Evolutionary conservation across 2,113 vertebrate genomes (phyloP).

Genomic region (Baryphthengus martii): DNA sequence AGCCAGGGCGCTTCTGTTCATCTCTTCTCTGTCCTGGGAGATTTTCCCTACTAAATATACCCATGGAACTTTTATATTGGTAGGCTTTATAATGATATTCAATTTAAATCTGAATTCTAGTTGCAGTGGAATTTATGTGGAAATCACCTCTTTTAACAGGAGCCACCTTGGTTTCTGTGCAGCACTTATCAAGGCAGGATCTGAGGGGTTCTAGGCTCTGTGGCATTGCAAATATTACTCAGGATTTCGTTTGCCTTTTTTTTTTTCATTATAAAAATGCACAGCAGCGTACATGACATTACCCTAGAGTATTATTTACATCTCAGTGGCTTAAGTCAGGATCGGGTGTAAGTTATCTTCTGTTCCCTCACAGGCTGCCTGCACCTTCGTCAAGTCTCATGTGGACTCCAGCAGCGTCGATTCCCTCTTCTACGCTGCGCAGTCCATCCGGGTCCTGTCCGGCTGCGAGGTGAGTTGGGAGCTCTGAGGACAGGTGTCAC

Average conservation of each 20-base stretch:
- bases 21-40: neutral
- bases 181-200: neutral
- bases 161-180: neutral
- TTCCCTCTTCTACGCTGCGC: constrained; percentile 91
- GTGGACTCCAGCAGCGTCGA: constrained; percentile 87
- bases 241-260: neutral
- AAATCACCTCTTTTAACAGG: neutral
- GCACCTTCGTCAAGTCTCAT: constrained; percentile 87
- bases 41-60: neutral
- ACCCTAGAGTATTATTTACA: neutral
- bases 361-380: constrained; percentile 77
- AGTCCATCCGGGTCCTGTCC: constrained; percentile 84
- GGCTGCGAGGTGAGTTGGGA: constrained; percentile 86
- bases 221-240: neutral
- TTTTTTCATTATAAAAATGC: neutral
- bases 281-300: neutral
- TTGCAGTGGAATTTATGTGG: neutral
- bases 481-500: neutral
- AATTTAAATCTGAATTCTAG: neutral
- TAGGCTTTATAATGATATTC: neutral
- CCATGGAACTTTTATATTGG: neutral
- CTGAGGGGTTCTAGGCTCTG: neutral
- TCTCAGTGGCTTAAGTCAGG: neutral
- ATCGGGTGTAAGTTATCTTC: neutral
- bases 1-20: neutral